Conservation (phyloP, 2,113 vertebrate genomes). For the Stegastes partitus region DNA sequence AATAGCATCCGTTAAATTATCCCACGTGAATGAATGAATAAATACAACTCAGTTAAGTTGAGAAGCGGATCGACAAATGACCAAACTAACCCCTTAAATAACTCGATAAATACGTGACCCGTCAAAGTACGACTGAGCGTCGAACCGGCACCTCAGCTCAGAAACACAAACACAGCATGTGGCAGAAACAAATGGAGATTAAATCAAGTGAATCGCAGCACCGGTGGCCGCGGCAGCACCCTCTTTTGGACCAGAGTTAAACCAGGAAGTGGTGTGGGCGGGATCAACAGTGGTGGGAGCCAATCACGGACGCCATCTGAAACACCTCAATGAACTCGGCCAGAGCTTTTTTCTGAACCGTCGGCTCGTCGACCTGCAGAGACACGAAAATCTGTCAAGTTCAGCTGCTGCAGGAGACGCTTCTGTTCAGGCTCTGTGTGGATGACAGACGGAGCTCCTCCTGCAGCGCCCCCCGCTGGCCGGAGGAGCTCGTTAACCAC, state of each 20-base stretch:
- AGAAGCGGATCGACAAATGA: conserved; percentile 17
- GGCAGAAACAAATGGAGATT: too few relatives aligned
- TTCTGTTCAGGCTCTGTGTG: too few relatives aligned
- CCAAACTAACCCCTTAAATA: conserved; percentile 37
- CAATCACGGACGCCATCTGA: conserved; percentile 31
- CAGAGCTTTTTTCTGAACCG: conserved; percentile 60
- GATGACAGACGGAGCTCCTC: too few relatives aligned
- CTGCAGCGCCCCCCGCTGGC: too few relatives aligned
- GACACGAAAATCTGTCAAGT: not conserved
- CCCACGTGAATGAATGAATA: conserved; percentile 20
- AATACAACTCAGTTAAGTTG: conserved; percentile 34
- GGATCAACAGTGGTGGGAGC: not conserved
- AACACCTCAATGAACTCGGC: conserved; percentile 56
- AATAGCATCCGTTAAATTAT: conserved; percentile 55
- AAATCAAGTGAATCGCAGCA: too few relatives aligned
- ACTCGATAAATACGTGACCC: conserved; percentile 44
- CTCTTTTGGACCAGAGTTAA: not conserved
- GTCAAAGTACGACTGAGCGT: conserved; percentile 19
- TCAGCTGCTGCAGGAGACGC: too few relatives aligned
- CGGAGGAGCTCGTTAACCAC: too few relatives aligned
- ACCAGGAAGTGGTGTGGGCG: not conserved
- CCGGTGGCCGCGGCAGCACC: not conserved
- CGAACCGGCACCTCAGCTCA: conserved; percentile 14
- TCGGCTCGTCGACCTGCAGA: conserved; percentile 56
- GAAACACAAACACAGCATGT: conserved; percentile 4